A percentile compares a stretch with the other conserved stretches of the same genome.
Conservation (phyloP, 2,888 invertebrate genomes). For the Biston betularia region DNA sequence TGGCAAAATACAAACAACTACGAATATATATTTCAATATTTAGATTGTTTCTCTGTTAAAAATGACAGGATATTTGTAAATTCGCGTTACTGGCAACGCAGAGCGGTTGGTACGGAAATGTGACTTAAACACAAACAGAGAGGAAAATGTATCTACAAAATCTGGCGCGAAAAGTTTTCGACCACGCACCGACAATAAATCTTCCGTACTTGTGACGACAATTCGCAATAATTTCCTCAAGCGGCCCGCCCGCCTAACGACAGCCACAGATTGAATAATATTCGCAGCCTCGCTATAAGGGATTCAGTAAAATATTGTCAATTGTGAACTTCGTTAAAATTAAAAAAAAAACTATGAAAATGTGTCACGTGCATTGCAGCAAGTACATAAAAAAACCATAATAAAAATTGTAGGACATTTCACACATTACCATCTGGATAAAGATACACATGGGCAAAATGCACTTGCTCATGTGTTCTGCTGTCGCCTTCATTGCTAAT, state of each 20-base stretch:
- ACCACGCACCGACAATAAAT: constrained; percentile 26
- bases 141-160: constrained; percentile 18
- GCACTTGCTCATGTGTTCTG: no score
- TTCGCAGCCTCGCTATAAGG: not conserved
- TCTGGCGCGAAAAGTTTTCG: constrained; percentile 16
- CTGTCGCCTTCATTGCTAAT: no score
- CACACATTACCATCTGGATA: no score
- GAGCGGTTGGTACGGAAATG: not conserved
- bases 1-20: not conserved
- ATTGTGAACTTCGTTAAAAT: no score
- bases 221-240: constrained; percentile 19
- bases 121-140: constrained; percentile 3
- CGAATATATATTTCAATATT: not conserved
- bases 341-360: no score
- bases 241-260: constrained; percentile 7
- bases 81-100: no score
- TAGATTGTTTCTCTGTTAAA: not conserved
- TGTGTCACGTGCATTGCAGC: no score
- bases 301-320: no score
- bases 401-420: no score
- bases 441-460: no score
- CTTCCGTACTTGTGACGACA: constrained; percentile 23
- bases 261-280: constrained; percentile 11
- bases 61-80: not conserved
- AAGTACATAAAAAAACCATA: no score